Base-by-base conservation (phyloP, 2,888 invertebrate species). In the Itoplectis maculator region DNA sequence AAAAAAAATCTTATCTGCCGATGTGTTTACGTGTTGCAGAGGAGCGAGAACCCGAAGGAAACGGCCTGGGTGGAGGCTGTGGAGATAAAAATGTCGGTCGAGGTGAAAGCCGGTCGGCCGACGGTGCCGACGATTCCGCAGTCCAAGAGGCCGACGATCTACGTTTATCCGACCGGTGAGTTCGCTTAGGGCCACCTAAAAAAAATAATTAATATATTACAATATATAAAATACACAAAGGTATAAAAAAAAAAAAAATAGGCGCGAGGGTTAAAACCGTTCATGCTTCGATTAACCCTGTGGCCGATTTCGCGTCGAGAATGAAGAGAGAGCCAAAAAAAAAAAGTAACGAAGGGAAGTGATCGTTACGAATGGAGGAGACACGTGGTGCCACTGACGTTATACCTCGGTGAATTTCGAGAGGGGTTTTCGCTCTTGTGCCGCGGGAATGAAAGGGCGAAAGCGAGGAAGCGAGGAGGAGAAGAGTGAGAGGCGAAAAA, bases 91-190 rank as follows among this genome's bases (percentile, higher is more conserved):
- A 90, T 90, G 90, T 86, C 90, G 76, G 89, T 87, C 73, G 91
- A 91, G 79, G 88, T 92, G 75, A 90, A 89, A 81, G 89, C 91
- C 65, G 89, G 89, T 73, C 88, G 91, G 81, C 91, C 92, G 47
- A 92, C 92, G 20, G 88, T 91, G 85, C 91, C 92, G 65, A 92
- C 92, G 40, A 93, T 92, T 80, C 93, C 93, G 61, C 94, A 95
- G 87, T 96, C 95, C 90, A 96, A 96, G 92, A 94, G 96, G 88
- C 96, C 96, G 81, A 95, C 96, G 40, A 95, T 96, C 90, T 94
- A 96, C 88, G 95, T 96, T 84, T 96, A 96, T 92, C 96, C 96
- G 20, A 96, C 96, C 89, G 96, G 96, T 96, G 91, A 93, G 93
- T 66, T 11, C 54, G 49, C 23, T 8, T 18, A 15, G 45, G 40